Conservation (phyloP, 1,140 invertebrate genomes). For the Nomia melanderi region DNA sequence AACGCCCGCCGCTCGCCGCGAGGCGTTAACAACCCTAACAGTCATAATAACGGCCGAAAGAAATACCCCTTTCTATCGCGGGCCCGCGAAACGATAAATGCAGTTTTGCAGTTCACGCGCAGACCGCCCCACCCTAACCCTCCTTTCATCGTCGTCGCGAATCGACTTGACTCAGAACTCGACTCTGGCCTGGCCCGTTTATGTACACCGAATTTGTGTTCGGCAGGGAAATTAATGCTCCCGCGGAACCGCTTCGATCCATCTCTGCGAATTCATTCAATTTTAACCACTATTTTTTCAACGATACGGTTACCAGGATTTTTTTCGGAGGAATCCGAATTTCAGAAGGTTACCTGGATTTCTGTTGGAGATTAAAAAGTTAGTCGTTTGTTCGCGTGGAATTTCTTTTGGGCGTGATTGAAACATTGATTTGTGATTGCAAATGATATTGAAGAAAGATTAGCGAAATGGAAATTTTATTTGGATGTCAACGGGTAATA, state of each 20-base stretch:
- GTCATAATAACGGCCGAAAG: constrained; percentile 71
- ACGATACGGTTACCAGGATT: background rate
- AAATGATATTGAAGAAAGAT: too few relatives aligned
- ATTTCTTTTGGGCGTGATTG: too few relatives aligned
- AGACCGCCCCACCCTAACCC: constrained; percentile 29
- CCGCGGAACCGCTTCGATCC: background rate
- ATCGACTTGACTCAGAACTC: too few relatives aligned
- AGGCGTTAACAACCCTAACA: constrained; percentile 76
- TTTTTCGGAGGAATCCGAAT: background rate
- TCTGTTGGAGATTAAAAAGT: background rate
- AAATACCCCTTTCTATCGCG: constrained; percentile 69
- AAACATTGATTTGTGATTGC: too few relatives aligned
- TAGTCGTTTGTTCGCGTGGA: too few relatives aligned
- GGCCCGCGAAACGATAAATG: constrained; percentile 71
- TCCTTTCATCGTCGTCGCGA: constrained; percentile 1
- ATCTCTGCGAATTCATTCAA: background rate
- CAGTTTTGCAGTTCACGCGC: constrained; percentile 68
- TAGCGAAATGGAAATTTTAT: too few relatives aligned
- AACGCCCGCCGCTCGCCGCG: constrained; percentile 66
- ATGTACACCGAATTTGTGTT: constrained; percentile 24
- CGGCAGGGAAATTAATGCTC: constrained; percentile 18
- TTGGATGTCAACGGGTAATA: too few relatives aligned
- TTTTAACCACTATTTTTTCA: constrained; percentile 4
- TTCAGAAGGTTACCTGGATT: background rate
- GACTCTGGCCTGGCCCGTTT: background rate